Evolutionary conservation across 2,113 vertebrate genomes (phyloP).

Genomic region (Maccullochella peelii): DNA sequence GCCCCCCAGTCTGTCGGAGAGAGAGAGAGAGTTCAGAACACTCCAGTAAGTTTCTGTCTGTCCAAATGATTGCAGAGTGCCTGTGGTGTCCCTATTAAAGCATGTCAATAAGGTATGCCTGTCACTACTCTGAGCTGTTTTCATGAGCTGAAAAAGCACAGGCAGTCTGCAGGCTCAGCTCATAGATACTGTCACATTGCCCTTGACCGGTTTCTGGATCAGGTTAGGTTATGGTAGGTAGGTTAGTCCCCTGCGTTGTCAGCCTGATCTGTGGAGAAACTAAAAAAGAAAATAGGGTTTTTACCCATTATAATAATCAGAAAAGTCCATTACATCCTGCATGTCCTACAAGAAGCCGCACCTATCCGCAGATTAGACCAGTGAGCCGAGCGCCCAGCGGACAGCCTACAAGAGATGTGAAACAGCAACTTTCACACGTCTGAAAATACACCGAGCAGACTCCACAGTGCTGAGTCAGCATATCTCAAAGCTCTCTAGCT

Average conservation of each 20-base stretch:
- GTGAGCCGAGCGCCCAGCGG: background rate
- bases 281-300: background rate
- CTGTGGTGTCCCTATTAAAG: constrained; percentile 36
- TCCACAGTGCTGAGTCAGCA: constrained; percentile 50
- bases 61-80: constrained; percentile 10
- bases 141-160: constrained; percentile 2
- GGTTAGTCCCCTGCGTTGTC: background rate
- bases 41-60: constrained; percentile 21
- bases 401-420: constrained; percentile 32
- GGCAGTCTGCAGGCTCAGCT: background rate
- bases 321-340: background rate
- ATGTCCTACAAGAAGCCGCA: background rate
- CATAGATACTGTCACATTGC: background rate
- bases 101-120: background rate
- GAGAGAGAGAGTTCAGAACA: constrained; percentile 1
- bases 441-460: constrained; percentile 17
- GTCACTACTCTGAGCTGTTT: background rate
- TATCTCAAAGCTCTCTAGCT: constrained; percentile 42
- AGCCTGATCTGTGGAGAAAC: background rate
- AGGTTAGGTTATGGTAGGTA: background rate
- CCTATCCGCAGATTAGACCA: background rate
- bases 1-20: too few relatives aligned
- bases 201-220: background rate
- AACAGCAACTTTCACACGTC: constrained; percentile 44
- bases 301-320: background rate